These are phyloP conservation scores for Eubasilissa splendida DNA, from an alignment of 2,888 invertebrate genomes.

Conservation along the genomic window DNA sequence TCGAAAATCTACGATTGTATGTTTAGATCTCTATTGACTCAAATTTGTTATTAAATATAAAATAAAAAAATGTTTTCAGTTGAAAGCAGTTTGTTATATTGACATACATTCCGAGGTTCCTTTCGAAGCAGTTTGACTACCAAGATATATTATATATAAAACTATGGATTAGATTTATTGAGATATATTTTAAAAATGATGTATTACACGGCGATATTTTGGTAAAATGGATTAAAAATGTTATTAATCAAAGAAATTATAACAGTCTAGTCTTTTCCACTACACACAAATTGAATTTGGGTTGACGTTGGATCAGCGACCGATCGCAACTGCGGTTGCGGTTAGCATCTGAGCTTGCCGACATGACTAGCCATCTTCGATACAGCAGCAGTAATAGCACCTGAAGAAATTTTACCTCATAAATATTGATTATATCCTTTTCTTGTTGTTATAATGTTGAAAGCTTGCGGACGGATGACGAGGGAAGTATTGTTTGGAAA, in stretches of 20 bases:
- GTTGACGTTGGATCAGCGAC: not conserved
- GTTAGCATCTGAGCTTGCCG: slow-evolving; percentile 3
- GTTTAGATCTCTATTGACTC: slow-evolving; percentile 3
- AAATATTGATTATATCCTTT: slow-evolving; percentile 44
- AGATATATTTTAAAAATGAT: slow-evolving; percentile 57
- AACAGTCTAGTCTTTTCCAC: slow-evolving; percentile 58
- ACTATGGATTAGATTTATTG: slow-evolving; percentile 55
- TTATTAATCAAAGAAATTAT: slow-evolving; percentile 56
- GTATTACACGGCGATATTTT: slow-evolving; percentile 57
- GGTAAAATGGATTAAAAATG: slow-evolving; percentile 57
- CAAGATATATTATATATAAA: slow-evolving; percentile 57
- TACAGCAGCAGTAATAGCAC: slow-evolving; percentile 20
- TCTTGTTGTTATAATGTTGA: slow-evolving; percentile 48
- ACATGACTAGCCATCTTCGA: slow-evolving; percentile 8
- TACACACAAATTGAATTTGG: slow-evolving; percentile 40
- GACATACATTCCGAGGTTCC: slow-evolving; percentile 62
- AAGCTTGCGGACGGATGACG: slow-evolving; percentile 39
- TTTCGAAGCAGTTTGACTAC: slow-evolving; percentile 58
- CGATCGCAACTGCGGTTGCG: not conserved
- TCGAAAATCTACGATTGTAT: slow-evolving; percentile 10
- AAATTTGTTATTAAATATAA: not conserved
- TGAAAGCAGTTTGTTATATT: slow-evolving; percentile 3
- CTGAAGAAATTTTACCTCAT: slow-evolving; percentile 54
- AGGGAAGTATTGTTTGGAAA: slow-evolving; percentile 21
- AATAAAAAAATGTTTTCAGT: too few relatives aligned